Base-by-base conservation (phyloP, 2,113 vertebrate species). In the Cinclus mexicanus region DNA sequence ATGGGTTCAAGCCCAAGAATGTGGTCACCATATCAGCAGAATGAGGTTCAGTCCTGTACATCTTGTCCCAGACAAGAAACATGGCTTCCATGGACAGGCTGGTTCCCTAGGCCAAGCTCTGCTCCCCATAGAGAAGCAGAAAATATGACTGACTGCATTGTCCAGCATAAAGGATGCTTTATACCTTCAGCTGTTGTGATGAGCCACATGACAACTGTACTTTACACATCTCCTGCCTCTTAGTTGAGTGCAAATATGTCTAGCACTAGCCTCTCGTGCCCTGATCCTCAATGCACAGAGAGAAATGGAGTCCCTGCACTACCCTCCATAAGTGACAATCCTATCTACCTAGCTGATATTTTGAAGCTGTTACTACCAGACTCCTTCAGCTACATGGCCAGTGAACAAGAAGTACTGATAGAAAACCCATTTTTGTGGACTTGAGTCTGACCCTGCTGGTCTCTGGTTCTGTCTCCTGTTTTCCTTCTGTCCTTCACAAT, bases 251-350 rank as follows among this genome's bases (percentile, higher is more conserved):
- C 56, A 85, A 39, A 61, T 9, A 61, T 2, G 3, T 61, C 24
- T 82, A 33, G 44, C 9, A 44, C 16, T 19, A 72, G 33, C 8
- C 16, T 26, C 0, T 26, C 0, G 0, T 46, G 7, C 13, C 31
- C 21, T 60, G 65, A 53, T 44, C 24, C 14, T 78, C 74, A 78
- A 5, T 13, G 5, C 39, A 31, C 1, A 0, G 7, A 78, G 25
- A 15, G 85, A 90, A 88, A 85, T 9, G 0, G 26, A 57, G 31
- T 7, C 16, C 37, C 41, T 75, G 33, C 16, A 57, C 42, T 47
- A 64, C 19, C 14, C 26, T 46, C 50, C 4, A 0, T 29, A 63
- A 35, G 24, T 63, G 61, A 26, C 52, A 49, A 39, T 88, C 57
- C 57, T 59, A 18, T 31, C 31, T 53, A 18, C 29, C 19, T 10